Evolutionary conservation across 1,140 invertebrate species (phyloP), one percentile per base, ranked within the genome.

Genomic region (Coptotermes formosanus): DNA sequence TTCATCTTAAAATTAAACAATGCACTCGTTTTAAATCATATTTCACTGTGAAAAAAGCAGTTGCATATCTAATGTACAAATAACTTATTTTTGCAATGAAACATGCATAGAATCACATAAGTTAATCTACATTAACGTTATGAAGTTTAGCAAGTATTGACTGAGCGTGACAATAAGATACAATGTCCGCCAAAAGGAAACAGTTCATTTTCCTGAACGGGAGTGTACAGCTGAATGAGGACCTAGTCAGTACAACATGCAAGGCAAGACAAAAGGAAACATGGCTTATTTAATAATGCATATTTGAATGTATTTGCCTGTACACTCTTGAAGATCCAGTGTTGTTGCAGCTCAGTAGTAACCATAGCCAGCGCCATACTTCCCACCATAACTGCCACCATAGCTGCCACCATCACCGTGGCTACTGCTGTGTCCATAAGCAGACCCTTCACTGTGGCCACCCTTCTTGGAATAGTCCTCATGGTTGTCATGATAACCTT

Each of bases 401-500:
- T 64, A 86, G 3, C n/a, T 16, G 0, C 59, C 86, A 21, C 7
- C 86, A 32, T 69, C 75, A 48, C 86, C 85, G n/a, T 52, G 16
- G 3, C 52, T 4, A 21, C 55, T 48, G 85, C 85, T 85, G 64
- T 75, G 55, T 25, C 85, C 85, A 30, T 75, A 59, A 19, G 59
- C 23, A 32, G 55, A 64, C 3, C 85, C 85, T 25, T 69, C 45
- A 21, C 25, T 43, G n/a, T 69, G 83, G 3, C 81, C 86, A 19
- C 55, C 86, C 75, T 86, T 82, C 52, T 86, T 84, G 82, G 55
- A 82, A 52, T 38, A 86, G 48, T 86, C 89, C 44, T 90, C 88
- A 55, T 91, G 86, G 64, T 91, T 89, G 82, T 90, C 89, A 75
- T 87, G 87, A 81, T 91, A 89, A 38, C 91, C 89, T 52, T 91